Percentiles rank a stretch among this genome's conserved stretches.
phyloP scores from a whole-genome alignment of 2,113 vertebrate species.

The Hystrix brachyura region DNA sequence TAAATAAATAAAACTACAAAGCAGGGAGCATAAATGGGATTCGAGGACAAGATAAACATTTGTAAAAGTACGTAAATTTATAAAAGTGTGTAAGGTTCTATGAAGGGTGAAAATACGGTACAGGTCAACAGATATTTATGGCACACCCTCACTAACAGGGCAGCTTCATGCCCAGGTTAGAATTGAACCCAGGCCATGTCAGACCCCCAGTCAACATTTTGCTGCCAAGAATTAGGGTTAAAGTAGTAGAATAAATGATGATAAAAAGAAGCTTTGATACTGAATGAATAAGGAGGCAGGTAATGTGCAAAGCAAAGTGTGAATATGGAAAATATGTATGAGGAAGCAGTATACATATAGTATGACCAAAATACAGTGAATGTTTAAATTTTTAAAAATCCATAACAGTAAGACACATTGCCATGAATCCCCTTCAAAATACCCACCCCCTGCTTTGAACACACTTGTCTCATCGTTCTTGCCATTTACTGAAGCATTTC shows the following conservation, averaged over 20 bases:
- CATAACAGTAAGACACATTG: not conserved
- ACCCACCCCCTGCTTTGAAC: not conserved
- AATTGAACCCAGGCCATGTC: not conserved
- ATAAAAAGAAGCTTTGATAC: not conserved
- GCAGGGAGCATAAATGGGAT: not conserved
- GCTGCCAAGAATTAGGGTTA: not conserved
- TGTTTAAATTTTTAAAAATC: not conserved
- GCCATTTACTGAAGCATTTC: not conserved
- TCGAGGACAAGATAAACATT: not conserved
- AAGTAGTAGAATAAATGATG: not conserved
- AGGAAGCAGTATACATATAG: too few relatives aligned
- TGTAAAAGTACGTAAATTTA: not conserved
- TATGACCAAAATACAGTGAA: not conserved
- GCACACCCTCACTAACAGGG: not conserved
- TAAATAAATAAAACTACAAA: not conserved
- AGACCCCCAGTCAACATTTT: not conserved
- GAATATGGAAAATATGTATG: not conserved
- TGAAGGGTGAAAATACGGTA: not conserved
- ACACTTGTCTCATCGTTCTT: not conserved
- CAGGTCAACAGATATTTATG: not conserved
- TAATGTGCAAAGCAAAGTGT: not conserved
- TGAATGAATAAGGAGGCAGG: not conserved
- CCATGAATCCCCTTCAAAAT: not conserved
- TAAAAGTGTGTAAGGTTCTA: not conserved
- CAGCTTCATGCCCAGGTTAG: not conserved